Base-by-base conservation (phyloP, 2,113 vertebrate genomes). In the Melanostigma gelatinosum region DNA sequence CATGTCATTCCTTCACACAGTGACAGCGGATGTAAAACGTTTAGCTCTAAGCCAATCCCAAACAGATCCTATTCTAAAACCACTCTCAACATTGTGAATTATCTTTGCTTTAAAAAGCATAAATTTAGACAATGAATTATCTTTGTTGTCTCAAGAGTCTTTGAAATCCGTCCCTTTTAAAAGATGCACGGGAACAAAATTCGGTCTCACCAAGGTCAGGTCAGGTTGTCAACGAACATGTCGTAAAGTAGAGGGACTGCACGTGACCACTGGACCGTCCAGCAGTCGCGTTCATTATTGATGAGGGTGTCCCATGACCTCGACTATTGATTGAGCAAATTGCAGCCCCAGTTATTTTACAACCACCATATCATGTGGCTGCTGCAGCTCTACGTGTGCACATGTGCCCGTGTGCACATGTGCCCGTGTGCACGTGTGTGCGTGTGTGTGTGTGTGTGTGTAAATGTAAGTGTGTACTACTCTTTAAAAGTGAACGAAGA, bases 291-390 rank as follows among this genome's bases (percentile, higher is more conserved):
- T 88, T 80, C 83, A 92, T 89, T 94, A 93, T 94, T 90, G 89
- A 93, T 89, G 77, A 83, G 75, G 77, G 87, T 88, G 48, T 89
- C 79, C 79, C 69, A 40, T 93, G 88, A 91, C 89, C 84, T 9
- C 58, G 34, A 72, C 60, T 91, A 93, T 93, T 80, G 93, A 94
- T 91, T 54, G 82, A 89, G 85, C 72, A 90, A 84, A 89, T 87
- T 86, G 81, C 79, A 88, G 75, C 75, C 83, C 86, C 46, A 73
- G 80, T 89, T 88, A 84, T 88, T 86, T 88, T 87, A 82, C 83
- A 82, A 69, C 64, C 68, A 52, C 32, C 64, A 20, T 76, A 88
- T 91, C 85, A 68, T 89, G 86, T 88, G 79, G 36, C 86, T 27
- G 70, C 66, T 83, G 82, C 55, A 42, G 61, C 72, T 67, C 20